Base-by-base conservation (phyloP, 2,888 invertebrate genomes). In the Ormia ochracea region DNA sequence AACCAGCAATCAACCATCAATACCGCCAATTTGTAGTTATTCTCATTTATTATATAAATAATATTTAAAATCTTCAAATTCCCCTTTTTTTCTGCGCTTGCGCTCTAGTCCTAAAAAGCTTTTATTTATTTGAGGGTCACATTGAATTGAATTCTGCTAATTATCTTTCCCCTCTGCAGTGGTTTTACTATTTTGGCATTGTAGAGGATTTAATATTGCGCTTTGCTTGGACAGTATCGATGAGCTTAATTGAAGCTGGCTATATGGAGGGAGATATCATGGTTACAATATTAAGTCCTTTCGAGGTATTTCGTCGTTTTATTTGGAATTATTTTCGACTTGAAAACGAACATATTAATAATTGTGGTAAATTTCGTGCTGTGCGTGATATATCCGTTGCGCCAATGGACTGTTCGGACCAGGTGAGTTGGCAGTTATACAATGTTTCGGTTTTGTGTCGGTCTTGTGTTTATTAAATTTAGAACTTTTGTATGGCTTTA, bases 281-380 rank as follows among this genome's bases (percentile, higher is more conserved):
- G 91, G 91, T 92, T 48, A 93, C 93, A 3, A 90, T 94, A 79
- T 85, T 93, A 36, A 91, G 94, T 69, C 93, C 93, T 0, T 87
- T 94, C 41, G 94, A 94, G 90, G 93, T 94, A 2, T 93, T 94
- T 87, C 91, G 92, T 78, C 90, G 95, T 61, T 96, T 96, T 88
- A 93, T 96, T 12, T 96, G 96, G 96, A 96, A 96, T 88, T 96
- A 94, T 87, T 96, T 96, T 90, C 95, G 96, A 1, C 89, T 96
- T 83, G 96, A 96, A 90, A 96, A 96, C 89, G 96, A 96, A 87
- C 96, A 96, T 88, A 90, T 96, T 77, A 96, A 96, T 90, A 96
- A 96, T 89, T 96, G 96, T 89, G 96, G 96, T 90, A 93, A 93
- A 90, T 96, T 96, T 91, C 91, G 96, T 88, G 96, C 96, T 7